Conservation (phyloP, 2,797 vertebrate species). For the Brachyrhaphis roseni region DNA sequence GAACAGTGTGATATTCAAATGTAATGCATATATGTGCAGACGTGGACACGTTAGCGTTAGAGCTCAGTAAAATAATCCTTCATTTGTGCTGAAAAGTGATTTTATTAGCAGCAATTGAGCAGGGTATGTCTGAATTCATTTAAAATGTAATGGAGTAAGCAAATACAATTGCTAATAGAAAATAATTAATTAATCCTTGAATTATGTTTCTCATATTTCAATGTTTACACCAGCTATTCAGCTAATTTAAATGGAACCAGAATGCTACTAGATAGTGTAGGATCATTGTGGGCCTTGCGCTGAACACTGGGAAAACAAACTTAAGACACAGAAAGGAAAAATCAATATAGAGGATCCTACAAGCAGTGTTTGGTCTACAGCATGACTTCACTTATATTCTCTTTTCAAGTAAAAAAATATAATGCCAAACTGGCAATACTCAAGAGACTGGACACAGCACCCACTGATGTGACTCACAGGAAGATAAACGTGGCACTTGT, state of each 20-base stretch:
- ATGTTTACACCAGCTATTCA: background rate
- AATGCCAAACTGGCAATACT: background rate
- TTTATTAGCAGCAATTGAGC: background rate
- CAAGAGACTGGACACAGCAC: background rate
- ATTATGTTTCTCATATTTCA: background rate
- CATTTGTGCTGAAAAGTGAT: background rate
- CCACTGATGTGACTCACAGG: background rate
- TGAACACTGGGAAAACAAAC: background rate
- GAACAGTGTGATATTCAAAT: slow-evolving; percentile 3
- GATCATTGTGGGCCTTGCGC: background rate
- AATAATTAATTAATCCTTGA: background rate
- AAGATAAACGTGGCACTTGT: background rate
- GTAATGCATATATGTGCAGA: slow-evolving; percentile 1
- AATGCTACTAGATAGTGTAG: background rate
- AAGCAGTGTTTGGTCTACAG: background rate
- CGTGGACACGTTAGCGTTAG: background rate
- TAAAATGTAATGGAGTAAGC: background rate
- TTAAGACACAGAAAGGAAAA: background rate
- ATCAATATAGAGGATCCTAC: background rate
- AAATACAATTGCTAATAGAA: background rate
- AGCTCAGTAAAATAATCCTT: background rate
- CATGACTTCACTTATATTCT: background rate
- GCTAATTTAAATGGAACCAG: background rate
- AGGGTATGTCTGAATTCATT: background rate
- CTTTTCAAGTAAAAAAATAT: background rate